Conservation (phyloP, 2,888 invertebrate species). For the Ypsolopha sequella region DNA sequence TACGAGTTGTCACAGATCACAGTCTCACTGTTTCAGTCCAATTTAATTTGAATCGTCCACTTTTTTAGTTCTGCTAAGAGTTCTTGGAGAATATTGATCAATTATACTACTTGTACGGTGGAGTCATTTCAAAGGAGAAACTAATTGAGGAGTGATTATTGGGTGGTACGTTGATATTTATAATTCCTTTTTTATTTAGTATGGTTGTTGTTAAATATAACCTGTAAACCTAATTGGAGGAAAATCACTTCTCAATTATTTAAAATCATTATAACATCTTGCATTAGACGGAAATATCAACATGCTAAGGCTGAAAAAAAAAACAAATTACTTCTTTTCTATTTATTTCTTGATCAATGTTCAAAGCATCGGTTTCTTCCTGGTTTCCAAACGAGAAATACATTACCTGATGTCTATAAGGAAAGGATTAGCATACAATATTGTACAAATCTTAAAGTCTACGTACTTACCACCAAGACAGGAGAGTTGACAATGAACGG, state of each 20-base stretch:
- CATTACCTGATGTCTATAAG: not conserved
- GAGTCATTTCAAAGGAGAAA: too few species aligned
- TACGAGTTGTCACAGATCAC: too few species aligned
- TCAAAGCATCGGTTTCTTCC: not conserved
- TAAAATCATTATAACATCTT: too few species aligned
- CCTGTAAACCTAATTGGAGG: not conserved
- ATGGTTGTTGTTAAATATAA: not conserved
- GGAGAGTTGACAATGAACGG: conserved; percentile 7
- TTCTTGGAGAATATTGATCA: too few species aligned
- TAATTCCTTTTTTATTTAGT: not conserved
- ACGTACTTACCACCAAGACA: conserved; percentile 5
- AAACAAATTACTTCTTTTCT: too few species aligned
- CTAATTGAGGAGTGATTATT: not conserved
- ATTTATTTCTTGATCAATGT: too few species aligned
- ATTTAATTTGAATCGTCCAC: not conserved
- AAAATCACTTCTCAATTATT: too few species aligned
- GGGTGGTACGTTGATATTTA: not conserved
- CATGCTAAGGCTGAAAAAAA: too few species aligned
- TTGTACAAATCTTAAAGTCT: not conserved
- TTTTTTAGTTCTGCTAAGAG: too few species aligned
- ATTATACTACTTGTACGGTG: too few species aligned
- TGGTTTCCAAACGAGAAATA: not conserved
- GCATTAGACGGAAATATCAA: too few species aligned
- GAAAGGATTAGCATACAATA: not conserved
- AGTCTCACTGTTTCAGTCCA: not conserved